Evolutionary conservation across 2,797 vertebrate genomes (phyloP).

Genomic region (Falco berigora): DNA sequence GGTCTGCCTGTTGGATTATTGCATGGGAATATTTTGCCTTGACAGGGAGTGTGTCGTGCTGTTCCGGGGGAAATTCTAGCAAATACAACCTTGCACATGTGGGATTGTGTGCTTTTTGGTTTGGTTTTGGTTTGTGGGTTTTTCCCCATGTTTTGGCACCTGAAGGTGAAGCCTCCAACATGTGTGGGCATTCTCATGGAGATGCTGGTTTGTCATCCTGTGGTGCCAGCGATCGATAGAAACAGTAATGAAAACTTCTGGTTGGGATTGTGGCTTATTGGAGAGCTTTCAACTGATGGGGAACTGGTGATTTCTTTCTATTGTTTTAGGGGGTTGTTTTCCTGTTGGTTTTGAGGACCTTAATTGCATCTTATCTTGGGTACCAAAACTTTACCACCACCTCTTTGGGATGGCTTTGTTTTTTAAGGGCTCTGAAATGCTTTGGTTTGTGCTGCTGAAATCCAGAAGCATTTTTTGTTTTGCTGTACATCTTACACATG

Average conservation of each 20-base stretch:
- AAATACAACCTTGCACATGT: neutral
- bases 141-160: neutral
- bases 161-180: neutral
- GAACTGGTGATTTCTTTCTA: neutral
- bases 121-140: neutral
- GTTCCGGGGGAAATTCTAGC: neutral
- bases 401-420: neutral
- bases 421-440: neutral
- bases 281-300: neutral
- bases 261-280: neutral
- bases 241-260: neutral
- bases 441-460: neutral
- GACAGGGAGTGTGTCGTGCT: fast-evolving
- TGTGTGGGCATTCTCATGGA: neutral
- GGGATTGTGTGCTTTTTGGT: neutral
- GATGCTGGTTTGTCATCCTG: neutral
- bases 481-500: fast-evolving
- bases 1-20: neutral
- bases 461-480: neutral
- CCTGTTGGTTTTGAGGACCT: neutral
- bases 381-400: neutral
- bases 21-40: neutral
- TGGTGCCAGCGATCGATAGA: neutral
- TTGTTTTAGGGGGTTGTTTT: too few species aligned
- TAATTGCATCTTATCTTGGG: neutral